Evolutionary conservation across 2,797 vertebrate species (phyloP), one percentile per base, ranked within the genome.

Genomic region (Phylloscopus collybita): DNA sequence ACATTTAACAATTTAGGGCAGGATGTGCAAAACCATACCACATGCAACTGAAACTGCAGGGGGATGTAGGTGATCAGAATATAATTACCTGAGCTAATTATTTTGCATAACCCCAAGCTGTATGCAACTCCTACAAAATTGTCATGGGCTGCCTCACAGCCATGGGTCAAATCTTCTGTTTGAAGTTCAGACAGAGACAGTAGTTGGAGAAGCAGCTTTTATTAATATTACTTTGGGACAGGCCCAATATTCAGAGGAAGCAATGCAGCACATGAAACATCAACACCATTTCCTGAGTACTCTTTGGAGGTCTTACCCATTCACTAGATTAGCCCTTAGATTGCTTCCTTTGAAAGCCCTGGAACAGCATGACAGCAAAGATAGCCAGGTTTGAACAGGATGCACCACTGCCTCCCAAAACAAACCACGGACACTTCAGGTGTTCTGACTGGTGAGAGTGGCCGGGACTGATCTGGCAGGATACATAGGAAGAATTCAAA

Each of bases 21-120:
- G 62, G 62, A 66, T 62, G 61, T 51, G 49, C 59, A 84, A 92
- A 96, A 83, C 45, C 79, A 27, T 26, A 79, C n/a, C 73, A 84
- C 64, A 76, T 61, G 38, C 88, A 93, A 40, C 5, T 64, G 57
- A 93, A 95, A 76, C 94, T 95, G 86, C 90, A 88, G 64, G 83
- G 78, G 80, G 40, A 95, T 71, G 45, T 66, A 93, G 78, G 74
- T 56, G 60, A 96, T 85, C 73, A 65, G 86, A 90, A 95, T 50
- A 67, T 90, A 96, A 97, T 96, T 96, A 95, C 86, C 88, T 93
- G 66, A 92, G 45, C 71, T 96, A 96, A 96, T 96, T 96, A 96
- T 88, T 90, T 89, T 87, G 72, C 64, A 80, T 84, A 95, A 95
- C 94, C 95, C 67, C 94, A 57, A 94, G 93, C 86, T 67, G 83